Percentiles rank a stretch among this genome's conserved stretches.
Conservation (phyloP, 2,797 vertebrate genomes). For the Amblyraja radiata region DNA sequence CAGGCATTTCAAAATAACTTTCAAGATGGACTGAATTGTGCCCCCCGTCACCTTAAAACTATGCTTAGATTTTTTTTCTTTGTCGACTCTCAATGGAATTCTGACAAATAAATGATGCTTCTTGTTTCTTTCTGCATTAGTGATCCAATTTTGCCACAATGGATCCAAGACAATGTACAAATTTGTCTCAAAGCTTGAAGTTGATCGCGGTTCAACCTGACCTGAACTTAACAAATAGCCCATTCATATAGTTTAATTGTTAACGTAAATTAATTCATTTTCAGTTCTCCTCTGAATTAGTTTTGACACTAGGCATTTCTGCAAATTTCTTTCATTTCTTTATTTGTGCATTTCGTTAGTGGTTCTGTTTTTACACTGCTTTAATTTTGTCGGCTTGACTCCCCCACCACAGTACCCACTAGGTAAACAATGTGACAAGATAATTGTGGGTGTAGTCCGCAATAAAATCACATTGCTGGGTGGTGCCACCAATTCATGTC, state of each 20-base stretch:
- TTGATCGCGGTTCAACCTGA: background rate
- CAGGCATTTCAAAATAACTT: too few species aligned
- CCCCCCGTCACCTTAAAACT: too few species aligned
- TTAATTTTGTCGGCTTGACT: background rate
- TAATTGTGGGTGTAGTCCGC: background rate
- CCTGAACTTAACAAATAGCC: background rate
- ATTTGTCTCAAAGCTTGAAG: background rate
- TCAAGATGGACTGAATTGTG: too few species aligned
- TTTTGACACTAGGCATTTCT: background rate
- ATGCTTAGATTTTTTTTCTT: background rate
- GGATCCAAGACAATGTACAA: background rate
- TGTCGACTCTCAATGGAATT: background rate
- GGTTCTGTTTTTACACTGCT: background rate
- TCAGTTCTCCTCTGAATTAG: background rate
- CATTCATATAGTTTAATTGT: background rate
- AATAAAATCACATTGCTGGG: background rate
- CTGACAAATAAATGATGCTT: background rate
- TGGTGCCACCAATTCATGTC: background rate
- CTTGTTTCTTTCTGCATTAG: background rate
- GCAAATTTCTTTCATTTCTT: constrained; percentile 30
- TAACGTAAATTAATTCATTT: background rate
- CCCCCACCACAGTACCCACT: background rate
- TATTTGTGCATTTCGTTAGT: background rate
- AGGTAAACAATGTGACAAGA: background rate
- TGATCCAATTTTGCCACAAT: background rate